phyloP scores from a whole-genome alignment of 1,140 invertebrate genomes.

The Drosophila lini region DNA sequence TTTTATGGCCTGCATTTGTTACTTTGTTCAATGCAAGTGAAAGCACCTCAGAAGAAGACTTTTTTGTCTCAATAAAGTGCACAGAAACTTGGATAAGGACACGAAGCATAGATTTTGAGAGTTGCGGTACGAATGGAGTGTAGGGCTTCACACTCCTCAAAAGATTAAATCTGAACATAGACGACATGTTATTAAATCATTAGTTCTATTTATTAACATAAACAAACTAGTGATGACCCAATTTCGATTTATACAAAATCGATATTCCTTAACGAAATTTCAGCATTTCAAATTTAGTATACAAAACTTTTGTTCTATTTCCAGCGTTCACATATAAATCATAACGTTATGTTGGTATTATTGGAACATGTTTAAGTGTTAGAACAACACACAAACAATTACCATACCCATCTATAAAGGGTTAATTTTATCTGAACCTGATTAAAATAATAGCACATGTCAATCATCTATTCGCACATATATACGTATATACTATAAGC shows the following conservation, averaged over 20 bases:
- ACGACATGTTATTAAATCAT: constrained; percentile 56
- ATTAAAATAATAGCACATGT: background rate
- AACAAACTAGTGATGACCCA: constrained; percentile 14
- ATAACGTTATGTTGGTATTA: too few relatives aligned
- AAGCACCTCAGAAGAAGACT: constrained; percentile 77
- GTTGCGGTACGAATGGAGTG: constrained; percentile 55
- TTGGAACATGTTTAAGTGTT: background rate
- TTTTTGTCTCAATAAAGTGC: constrained; percentile 79
- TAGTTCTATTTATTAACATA: too few relatives aligned
- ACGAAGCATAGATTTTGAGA: constrained; percentile 71
- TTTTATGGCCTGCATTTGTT: constrained; percentile 72
- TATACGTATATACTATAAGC: too few relatives aligned
- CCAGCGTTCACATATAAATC: background rate
- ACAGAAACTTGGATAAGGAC: constrained; percentile 83
- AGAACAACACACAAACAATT: background rate
- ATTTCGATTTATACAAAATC: background rate
- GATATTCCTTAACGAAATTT: background rate
- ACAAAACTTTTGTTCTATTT: background rate
- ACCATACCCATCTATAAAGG: background rate
- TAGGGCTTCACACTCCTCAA: constrained; percentile 66
- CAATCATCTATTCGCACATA: background rate
- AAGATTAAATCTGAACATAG: constrained; percentile 65
- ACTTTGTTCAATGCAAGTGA: constrained; percentile 82
- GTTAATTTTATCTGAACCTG: background rate
- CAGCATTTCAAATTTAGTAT: background rate